phyloP scores from a whole-genome alignment of 2,888 invertebrate genomes.

The Apotomis capreana region DNA sequence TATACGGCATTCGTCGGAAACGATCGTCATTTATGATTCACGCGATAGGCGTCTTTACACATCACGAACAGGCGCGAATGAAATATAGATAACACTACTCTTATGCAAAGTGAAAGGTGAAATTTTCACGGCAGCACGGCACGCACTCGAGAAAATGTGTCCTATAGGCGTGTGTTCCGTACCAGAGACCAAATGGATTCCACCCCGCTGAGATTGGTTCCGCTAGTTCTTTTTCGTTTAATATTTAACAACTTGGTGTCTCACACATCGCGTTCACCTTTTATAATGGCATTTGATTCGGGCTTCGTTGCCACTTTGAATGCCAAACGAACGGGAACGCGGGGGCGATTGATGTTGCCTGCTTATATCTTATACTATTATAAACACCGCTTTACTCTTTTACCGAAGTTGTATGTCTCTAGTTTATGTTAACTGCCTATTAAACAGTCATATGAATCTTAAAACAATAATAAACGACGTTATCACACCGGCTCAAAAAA shows the following conservation, averaged over 20 bases:
- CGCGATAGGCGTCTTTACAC: constrained; percentile 70
- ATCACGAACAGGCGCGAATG: constrained; percentile 66
- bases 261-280: constrained; percentile 70
- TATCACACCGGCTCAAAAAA: constrained; percentile 32
- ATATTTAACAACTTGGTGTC: constrained; percentile 76
- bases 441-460: constrained; percentile 12
- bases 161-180: constrained; percentile 62
- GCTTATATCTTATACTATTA: constrained; percentile 8
- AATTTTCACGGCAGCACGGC: constrained; percentile 67
- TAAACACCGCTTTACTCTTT: not conserved
- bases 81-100: constrained; percentile 74
- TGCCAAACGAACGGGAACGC: constrained; percentile 65
- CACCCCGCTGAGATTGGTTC: constrained; percentile 73
- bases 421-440: not conserved
- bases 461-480: constrained; percentile 1
- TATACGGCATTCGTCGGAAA: constrained; percentile 67
- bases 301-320: constrained; percentile 66
- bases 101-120: constrained; percentile 74
- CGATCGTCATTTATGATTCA: constrained; percentile 77
- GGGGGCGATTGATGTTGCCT: constrained; percentile 3
- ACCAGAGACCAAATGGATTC: constrained; percentile 70
- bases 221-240: constrained; percentile 75
- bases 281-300: constrained; percentile 72
- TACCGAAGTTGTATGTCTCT: not conserved
- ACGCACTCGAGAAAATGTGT: constrained; percentile 68